Conservation (phyloP, 2,888 invertebrate species). For the Drosophila monieri region DNA sequence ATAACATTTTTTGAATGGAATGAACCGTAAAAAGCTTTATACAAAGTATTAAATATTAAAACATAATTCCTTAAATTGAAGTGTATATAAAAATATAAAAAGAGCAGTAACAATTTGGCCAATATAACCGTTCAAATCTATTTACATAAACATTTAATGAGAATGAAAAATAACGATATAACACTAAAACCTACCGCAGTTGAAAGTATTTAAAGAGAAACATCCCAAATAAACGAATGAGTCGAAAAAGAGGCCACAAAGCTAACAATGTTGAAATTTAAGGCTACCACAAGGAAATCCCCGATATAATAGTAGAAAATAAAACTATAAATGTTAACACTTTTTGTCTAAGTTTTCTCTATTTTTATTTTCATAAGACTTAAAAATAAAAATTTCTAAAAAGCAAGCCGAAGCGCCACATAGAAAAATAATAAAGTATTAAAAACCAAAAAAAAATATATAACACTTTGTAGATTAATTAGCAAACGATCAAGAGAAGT, state of each 20-base stretch:
- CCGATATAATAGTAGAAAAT: slow-evolving; percentile 56
- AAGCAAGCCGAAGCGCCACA: slow-evolving; percentile 39
- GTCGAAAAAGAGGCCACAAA: slow-evolving; percentile 50
- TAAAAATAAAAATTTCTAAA: slow-evolving; percentile 37
- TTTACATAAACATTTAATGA: slow-evolving; percentile 44
- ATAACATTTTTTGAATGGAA: slow-evolving; percentile 45
- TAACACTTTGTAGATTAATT: slow-evolving; percentile 56
- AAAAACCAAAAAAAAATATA: slow-evolving; percentile 14
- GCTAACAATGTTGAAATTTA: slow-evolving; percentile 34
- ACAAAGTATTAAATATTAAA: slow-evolving; percentile 36
- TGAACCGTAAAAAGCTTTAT: slow-evolving; percentile 65
- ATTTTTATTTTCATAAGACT: slow-evolving; percentile 65
- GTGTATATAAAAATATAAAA: slow-evolving; percentile 61
- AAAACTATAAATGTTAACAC: slow-evolving; percentile 63
- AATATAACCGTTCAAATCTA: slow-evolving; percentile 46
- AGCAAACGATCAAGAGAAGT: slow-evolving; percentile 28
- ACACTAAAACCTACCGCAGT: slow-evolving; percentile 68
- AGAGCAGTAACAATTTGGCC: slow-evolving; percentile 55
- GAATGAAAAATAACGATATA: slow-evolving; percentile 33
- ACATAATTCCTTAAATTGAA: slow-evolving; percentile 47
- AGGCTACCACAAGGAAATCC: slow-evolving; percentile 23
- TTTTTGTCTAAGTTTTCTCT: slow-evolving; percentile 58
- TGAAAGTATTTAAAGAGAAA: slow-evolving; percentile 49
- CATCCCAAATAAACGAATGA: slow-evolving; percentile 37
- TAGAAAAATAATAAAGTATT: slow-evolving; percentile 37